Evolutionary conservation across 1,140 invertebrate species (phyloP).

Genomic region (Euborellia annulipes): DNA sequence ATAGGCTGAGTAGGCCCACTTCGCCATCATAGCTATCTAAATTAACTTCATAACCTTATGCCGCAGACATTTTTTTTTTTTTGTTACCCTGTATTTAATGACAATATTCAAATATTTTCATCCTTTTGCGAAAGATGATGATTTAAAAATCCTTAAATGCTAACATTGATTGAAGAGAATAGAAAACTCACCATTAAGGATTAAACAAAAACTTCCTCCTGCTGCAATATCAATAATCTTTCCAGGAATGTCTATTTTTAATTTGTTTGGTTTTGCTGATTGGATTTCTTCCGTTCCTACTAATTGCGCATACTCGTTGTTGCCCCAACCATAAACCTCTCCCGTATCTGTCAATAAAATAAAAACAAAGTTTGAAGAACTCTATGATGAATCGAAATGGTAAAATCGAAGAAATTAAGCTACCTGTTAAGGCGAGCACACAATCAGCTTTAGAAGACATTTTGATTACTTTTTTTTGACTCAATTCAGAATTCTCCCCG

Average conservation of each 20-base stretch:
- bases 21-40: too few species aligned
- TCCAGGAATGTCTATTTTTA: slow-evolving; percentile 49
- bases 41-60: too few species aligned
- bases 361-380: slow-evolving; percentile 9
- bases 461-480: slow-evolving; percentile 58
- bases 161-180: too few species aligned
- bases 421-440: slow-evolving; percentile 77
- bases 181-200: slow-evolving; percentile 57
- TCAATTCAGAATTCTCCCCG: slow-evolving; percentile 56
- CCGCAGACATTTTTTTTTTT: too few species aligned
- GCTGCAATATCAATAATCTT: slow-evolving; percentile 66
- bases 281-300: slow-evolving; percentile 23
- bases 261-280: slow-evolving; percentile 51
- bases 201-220: slow-evolving; percentile 73
- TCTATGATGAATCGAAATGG: neutral
- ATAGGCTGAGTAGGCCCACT: too few species aligned
- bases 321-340: slow-evolving; percentile 94
- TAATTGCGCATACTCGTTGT: slow-evolving; percentile 85
- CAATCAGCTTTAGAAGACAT: slow-evolving; percentile 68
- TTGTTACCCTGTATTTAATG: too few species aligned
- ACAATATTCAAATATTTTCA: too few species aligned
- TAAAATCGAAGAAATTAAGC: slow-evolving; percentile 11
- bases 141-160: too few species aligned
- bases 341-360: slow-evolving; percentile 69
- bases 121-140: too few species aligned